Evolutionary conservation across 2,797 vertebrate species (phyloP).

Genomic region (Pseudocheirus occidentalis): DNA sequence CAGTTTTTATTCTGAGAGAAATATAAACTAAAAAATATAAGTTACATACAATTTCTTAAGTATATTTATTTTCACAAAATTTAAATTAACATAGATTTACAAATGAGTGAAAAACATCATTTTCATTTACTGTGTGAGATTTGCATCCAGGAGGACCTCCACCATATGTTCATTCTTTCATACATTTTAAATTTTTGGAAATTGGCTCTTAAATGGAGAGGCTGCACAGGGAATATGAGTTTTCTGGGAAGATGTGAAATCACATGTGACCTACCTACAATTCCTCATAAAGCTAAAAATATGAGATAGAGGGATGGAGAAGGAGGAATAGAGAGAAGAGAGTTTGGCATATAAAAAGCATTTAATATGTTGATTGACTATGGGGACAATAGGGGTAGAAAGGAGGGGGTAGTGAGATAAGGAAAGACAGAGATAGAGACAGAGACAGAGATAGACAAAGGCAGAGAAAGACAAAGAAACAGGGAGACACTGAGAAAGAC

Average conservation of each 20-base stretch:
- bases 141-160: constrained; percentile 53
- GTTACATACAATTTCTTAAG: not conserved
- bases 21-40: constrained; percentile 22
- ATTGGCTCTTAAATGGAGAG: constrained; percentile 63
- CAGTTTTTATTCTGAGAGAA: not conserved
- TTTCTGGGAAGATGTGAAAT: constrained; percentile 12
- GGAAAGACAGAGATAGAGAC: accelerated
- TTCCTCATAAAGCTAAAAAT: not conserved
- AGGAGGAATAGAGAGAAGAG: not conserved
- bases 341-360: not conserved
- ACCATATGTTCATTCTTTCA: constrained; percentile 57
- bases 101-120: constrained; percentile 8
- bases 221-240: not conserved
- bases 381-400: not conserved
- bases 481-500: too few species aligned
- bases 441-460: not conserved
- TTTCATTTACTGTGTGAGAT: constrained; percentile 32
- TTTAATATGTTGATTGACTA: not conserved
- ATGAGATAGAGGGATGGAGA: not conserved
- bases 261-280: constrained; percentile 48
- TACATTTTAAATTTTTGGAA: constrained; percentile 68
- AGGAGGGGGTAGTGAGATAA: not conserved
- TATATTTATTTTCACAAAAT: constrained; percentile 43
- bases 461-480: accelerated
- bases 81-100: constrained; percentile 63